Percentiles rank a stretch among this genome's conserved stretches.
These are phyloP conservation scores for Xestia sexstrigata DNA, from an alignment of 2,888 invertebrate species.

Conservation along the genomic window DNA sequence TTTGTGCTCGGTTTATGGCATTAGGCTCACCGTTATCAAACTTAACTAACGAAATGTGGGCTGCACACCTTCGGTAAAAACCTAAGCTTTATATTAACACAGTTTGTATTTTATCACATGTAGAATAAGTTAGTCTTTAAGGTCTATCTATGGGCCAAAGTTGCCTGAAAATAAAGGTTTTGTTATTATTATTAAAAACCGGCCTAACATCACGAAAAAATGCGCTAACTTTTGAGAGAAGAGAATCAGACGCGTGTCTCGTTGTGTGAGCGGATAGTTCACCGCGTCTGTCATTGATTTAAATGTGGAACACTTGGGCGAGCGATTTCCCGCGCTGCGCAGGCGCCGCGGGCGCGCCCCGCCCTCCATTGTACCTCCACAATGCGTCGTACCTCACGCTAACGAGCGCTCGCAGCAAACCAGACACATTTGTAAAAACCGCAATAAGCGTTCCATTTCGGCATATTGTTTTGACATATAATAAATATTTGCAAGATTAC, in stretches of 20 bases:
- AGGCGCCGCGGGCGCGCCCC: slow-evolving; percentile 83
- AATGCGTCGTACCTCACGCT: slow-evolving; percentile 89
- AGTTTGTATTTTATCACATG: too few relatives aligned
- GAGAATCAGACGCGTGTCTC: slow-evolving; percentile 23
- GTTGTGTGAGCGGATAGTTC: slow-evolving; percentile 67
- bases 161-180: too few relatives aligned
- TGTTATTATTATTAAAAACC: too few relatives aligned
- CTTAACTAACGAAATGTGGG: neutral
- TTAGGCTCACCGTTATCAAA: neutral
- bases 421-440: slow-evolving; percentile 90
- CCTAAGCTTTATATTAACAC: too few relatives aligned
- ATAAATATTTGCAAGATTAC: slow-evolving; percentile 90
- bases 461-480: slow-evolving; percentile 91
- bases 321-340: slow-evolving; percentile 77
- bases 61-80: too few relatives aligned
- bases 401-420: slow-evolving; percentile 89
- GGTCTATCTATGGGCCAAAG: too few relatives aligned
- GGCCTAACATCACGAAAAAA: neutral
- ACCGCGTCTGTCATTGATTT: slow-evolving; percentile 82
- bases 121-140: too few relatives aligned
- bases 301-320: slow-evolving; percentile 77
- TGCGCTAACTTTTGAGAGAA: neutral
- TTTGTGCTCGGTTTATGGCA: neutral
- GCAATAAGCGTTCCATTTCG: slow-evolving; percentile 90
- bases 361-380: slow-evolving; percentile 88